phyloP scores from a whole-genome alignment of 1,140 invertebrate species.

The Glomeris maerens region DNA sequence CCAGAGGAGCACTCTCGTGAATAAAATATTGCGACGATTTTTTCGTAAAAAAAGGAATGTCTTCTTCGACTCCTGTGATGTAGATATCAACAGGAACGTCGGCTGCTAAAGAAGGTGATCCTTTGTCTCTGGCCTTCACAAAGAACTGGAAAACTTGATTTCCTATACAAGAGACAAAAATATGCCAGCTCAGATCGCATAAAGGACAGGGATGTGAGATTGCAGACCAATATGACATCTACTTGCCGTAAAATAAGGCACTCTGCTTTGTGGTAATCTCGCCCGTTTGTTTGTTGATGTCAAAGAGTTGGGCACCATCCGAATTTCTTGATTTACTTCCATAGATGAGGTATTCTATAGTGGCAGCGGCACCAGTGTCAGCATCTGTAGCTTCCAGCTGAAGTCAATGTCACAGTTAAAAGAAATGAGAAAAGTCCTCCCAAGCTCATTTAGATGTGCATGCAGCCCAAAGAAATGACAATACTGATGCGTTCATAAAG shows the following conservation, averaged over 20 bases:
- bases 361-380: constrained; percentile 51
- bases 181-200: constrained; percentile 10
- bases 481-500: no score
- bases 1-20: constrained; percentile 55
- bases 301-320: constrained; percentile 45
- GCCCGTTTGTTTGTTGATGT: constrained; percentile 51
- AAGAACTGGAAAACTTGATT: constrained; percentile 76
- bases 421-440: no score
- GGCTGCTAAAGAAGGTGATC: constrained; percentile 48
- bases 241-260: constrained; percentile 40
- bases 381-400: constrained; percentile 47
- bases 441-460: no score
- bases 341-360: constrained; percentile 56
- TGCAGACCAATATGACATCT: not conserved
- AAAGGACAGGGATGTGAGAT: not conserved
- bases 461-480: not conserved
- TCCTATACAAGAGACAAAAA: constrained; percentile 38
- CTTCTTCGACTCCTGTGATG: constrained; percentile 51
- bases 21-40: constrained; percentile 60
- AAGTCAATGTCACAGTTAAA: constrained; percentile 24
- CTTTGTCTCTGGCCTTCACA: constrained; percentile 65
- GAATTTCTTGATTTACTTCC: constrained; percentile 39
- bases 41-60: constrained; percentile 54
- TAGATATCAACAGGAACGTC: constrained; percentile 65
- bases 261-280: constrained; percentile 46